phyloP scores from a whole-genome alignment of 2,797 vertebrate species.

The Dryobates pubescens region DNA sequence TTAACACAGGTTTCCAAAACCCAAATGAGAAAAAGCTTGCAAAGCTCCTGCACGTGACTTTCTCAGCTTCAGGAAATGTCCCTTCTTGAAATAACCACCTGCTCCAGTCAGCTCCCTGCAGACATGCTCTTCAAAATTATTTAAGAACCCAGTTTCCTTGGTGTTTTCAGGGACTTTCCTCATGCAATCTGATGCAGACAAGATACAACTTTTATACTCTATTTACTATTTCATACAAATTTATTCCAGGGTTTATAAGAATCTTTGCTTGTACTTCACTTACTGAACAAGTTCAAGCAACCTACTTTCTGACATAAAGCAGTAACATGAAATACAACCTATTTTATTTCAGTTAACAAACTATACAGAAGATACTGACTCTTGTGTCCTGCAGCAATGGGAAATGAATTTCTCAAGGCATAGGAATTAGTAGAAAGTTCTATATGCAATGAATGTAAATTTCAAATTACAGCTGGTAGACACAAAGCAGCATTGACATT shows the following conservation, averaged over 20 bases:
- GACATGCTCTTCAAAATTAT: neutral
- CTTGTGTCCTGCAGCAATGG: neutral
- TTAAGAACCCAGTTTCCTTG: neutral
- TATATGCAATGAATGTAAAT: neutral
- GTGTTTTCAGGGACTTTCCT: neutral
- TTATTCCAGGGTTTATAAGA: neutral
- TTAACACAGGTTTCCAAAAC: neutral
- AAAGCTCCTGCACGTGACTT: neutral
- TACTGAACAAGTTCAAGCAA: neutral
- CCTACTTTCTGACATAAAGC: neutral
- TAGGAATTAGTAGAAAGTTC: neutral
- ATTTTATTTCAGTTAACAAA: neutral
- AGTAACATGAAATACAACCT: neutral
- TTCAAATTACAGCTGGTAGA: neutral
- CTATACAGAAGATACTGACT: neutral
- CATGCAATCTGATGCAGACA: neutral
- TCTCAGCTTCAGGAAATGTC: neutral
- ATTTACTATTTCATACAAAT: neutral
- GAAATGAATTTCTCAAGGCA: neutral
- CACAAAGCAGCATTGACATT: neutral
- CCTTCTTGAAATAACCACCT: neutral
- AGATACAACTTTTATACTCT: neutral
- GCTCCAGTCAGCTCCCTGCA: neutral
- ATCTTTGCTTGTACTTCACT: neutral
- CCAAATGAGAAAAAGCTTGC: neutral